Evolutionary conservation across 2,797 vertebrate species (phyloP).

Genomic region (Micrastur ruficollis): DNA sequence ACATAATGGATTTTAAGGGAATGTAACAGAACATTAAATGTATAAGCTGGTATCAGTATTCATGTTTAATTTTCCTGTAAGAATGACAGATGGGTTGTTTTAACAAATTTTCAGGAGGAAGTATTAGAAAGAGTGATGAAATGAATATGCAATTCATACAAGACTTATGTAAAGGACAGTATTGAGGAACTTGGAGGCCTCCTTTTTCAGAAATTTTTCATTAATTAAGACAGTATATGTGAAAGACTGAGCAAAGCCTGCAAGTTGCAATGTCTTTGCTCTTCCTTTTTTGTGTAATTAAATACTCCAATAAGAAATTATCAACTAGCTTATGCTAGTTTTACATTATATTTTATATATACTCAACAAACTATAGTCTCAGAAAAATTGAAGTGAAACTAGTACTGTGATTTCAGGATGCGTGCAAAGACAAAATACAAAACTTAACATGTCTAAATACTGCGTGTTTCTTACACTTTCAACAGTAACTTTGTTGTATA

Average conservation of each 20-base stretch:
- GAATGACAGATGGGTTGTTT: slow-evolving; percentile 25
- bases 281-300: neutral
- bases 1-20: slow-evolving; percentile 6
- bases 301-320: neutral
- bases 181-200: neutral
- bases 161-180: neutral
- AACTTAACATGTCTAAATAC: neutral
- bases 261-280: neutral
- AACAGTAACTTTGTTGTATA: neutral
- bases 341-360: neutral
- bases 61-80: slow-evolving; percentile 29
- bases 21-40: neutral
- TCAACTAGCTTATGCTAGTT: neutral
- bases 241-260: neutral
- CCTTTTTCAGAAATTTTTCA: neutral
- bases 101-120: neutral
- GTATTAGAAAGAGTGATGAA: neutral
- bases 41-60: neutral
- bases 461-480: neutral
- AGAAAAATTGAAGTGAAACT: neutral
- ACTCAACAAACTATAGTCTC: neutral
- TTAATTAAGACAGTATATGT: neutral
- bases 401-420: neutral
- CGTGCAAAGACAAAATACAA: neutral
- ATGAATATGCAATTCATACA: neutral